phyloP scores from a whole-genome alignment of 2,888 invertebrate species.

The Pomacea canaliculata region DNA sequence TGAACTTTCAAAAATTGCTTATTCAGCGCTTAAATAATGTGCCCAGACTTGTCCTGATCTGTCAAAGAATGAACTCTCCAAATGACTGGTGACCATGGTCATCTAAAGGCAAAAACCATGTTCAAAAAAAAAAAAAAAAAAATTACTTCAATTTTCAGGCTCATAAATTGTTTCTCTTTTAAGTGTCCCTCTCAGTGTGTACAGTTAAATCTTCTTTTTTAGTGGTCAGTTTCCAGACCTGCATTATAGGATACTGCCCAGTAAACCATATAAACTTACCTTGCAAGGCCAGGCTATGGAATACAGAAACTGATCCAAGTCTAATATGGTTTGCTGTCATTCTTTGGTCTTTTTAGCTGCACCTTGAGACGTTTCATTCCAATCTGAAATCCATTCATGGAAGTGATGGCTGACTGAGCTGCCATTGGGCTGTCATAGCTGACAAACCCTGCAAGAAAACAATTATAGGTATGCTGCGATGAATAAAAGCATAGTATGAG shows the following conservation, averaged over 20 bases:
- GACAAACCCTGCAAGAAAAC: slow-evolving; percentile 86
- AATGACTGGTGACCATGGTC: no score
- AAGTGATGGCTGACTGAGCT: slow-evolving; percentile 97
- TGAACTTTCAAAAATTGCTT: no score
- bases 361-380: slow-evolving; percentile 99
- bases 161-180: not conserved
- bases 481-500: not conserved
- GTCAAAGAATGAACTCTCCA: no score
- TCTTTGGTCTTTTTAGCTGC: slow-evolving; percentile 98
- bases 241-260: not conserved
- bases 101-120: no score
- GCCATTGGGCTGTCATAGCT: slow-evolving; percentile 98
- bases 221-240: no score
- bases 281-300: not conserved
- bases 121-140: no score
- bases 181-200: not conserved
- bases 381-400: slow-evolving; percentile 99
- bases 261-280: not conserved
- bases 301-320: not conserved
- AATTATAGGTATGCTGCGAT: not conserved
- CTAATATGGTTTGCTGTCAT: slow-evolving; percentile 97
- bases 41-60: no score
- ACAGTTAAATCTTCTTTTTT: not conserved
- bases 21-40: no score
- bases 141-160: not conserved